Evolutionary conservation across 1,140 invertebrate genomes (phyloP), one percentile per base, ranked within the genome.

Genomic region (Portunus trituberculatus): DNA sequence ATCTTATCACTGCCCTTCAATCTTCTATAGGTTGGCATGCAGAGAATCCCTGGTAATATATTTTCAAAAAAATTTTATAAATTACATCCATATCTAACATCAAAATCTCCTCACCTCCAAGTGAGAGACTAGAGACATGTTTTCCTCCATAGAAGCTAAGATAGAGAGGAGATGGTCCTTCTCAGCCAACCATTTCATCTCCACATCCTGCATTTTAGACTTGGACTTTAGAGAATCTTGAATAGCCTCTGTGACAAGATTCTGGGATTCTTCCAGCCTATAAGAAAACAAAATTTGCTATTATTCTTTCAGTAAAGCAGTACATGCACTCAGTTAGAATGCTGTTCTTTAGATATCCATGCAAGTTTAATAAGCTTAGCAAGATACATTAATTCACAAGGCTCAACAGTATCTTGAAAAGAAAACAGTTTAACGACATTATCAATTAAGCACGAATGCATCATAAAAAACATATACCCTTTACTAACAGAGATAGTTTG

Each of bases 141-240:
- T 95, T 39, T 95, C 94, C 76, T 95, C 91, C 4, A 95, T 91
- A 20, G 91, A 39, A 14, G 94, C 46, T n/a, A 95, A 93, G 28
- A 92, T 83, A 67, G 94, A 92, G 14, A 95, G 59, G 16, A 95
- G 94, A 29, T 95, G 91, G 48, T 95, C 94, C 46, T 91, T 46
- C 45, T 95, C 94, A 25, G 94, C 94, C 46, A 95, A 82, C 90
- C 90, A 95, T 12, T n/a, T 76, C 28, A 59, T 92, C 48, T 95
- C 94, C 67, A 76, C 14, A 29, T 39, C 48, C n/a, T 95, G 94
- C n/a, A 95, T n/a, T 25, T 92, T 52, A 76, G 32, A 82, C 59
- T 45, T 92, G 39, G 32, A 76, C 39, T 87, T 76, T 12, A 95
- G 20, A 0, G 91, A 45, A 67, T 92, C 90, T 29, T 92, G 45